Percentiles rank a stretch among this genome's conserved stretches.
These are phyloP conservation scores for Nasonovia ribisnigri DNA, from an alignment of 2,888 invertebrate genomes.

Conservation along the genomic window DNA sequence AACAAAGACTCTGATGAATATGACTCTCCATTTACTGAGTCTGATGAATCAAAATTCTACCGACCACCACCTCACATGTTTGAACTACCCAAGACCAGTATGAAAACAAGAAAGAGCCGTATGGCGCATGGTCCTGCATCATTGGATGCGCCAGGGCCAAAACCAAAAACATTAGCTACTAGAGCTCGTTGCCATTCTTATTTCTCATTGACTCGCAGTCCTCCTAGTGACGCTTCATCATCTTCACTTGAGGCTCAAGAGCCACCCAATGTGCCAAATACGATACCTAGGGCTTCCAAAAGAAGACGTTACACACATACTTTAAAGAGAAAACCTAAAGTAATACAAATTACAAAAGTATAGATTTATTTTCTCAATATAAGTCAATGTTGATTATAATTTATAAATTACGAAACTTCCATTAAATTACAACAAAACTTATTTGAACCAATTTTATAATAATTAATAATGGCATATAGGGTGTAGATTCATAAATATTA, in stretches of 20 bases:
- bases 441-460: constrained; percentile 21
- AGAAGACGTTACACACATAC: constrained; percentile 68
- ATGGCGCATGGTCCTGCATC: constrained; percentile 44
- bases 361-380: neutral
- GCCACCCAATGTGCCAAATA: constrained; percentile 68
- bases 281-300: constrained; percentile 69
- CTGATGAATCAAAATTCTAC: constrained; percentile 68
- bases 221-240: constrained; percentile 69
- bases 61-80: constrained; percentile 63
- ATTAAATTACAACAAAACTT: neutral
- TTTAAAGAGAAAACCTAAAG: constrained; percentile 62
- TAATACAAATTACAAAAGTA: constrained; percentile 61
- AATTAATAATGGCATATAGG: constrained; percentile 43
- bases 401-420: neutral
- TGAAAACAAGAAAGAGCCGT: constrained; percentile 54
- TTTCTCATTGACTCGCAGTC: constrained; percentile 69
- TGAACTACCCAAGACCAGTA: constrained; percentile 43
- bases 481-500: constrained; percentile 41
- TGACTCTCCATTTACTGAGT: constrained; percentile 69
- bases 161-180: constrained; percentile 18
- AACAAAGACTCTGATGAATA: constrained; percentile 68
- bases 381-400: neutral
- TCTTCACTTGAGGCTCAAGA: constrained; percentile 68
- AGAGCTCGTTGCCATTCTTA: constrained; percentile 69
- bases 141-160: neutral